Conservation (phyloP, 2,113 vertebrate genomes). For the Pygoscelis adeliae region DNA sequence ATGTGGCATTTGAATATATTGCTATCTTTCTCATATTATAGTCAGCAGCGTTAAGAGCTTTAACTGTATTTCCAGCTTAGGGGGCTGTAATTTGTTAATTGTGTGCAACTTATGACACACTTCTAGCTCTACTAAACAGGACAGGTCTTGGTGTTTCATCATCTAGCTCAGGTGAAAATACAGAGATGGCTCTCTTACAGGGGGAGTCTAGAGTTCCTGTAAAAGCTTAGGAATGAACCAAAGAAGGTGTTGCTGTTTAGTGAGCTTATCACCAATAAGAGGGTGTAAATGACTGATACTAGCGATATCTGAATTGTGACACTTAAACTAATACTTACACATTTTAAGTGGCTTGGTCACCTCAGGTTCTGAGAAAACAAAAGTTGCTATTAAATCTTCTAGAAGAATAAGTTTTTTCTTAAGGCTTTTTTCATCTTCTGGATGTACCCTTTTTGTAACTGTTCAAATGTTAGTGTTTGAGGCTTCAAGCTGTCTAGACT, state of each 20-base stretch:
- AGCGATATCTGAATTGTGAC: background rate
- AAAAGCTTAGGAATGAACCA: background rate
- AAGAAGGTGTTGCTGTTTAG: too few relatives aligned
- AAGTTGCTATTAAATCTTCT: background rate
- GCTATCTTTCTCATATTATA: background rate
- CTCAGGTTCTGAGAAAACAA: background rate
- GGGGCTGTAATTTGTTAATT: background rate
- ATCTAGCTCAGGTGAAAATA: background rate
- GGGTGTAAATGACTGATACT: background rate
- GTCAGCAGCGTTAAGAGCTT: background rate
- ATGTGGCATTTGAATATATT: background rate
- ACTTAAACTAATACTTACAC: background rate
- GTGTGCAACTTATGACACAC: fast-evolving
- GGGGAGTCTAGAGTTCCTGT: background rate
- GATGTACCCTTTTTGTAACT: background rate
- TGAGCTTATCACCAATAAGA: too few relatives aligned
- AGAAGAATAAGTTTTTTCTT: background rate
- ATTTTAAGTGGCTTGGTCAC: background rate
- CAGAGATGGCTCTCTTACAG: background rate
- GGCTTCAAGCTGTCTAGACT: background rate
- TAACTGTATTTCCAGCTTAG: background rate
- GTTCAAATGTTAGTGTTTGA: background rate
- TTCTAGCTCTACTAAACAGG: background rate
- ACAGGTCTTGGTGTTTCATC: background rate
- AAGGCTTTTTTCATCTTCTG: background rate